These are phyloP conservation scores for Drosophila aff. DNA, from an alignment of 1,140 invertebrate genomes.

Conservation along the genomic window DNA sequence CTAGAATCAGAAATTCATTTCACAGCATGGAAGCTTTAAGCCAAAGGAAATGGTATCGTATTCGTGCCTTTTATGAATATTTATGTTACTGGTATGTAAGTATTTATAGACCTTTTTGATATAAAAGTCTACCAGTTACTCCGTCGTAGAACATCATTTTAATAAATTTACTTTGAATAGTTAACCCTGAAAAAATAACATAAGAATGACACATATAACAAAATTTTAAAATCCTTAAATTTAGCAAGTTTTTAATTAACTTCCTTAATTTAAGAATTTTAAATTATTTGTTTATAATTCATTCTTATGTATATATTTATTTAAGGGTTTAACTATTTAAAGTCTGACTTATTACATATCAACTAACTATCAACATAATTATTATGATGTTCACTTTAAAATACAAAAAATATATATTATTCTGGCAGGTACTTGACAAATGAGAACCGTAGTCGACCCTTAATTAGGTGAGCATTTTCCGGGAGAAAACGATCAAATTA, in stretches of 20 bases:
- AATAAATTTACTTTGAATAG: not conserved
- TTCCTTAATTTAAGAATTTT: no score
- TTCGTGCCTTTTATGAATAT: no score
- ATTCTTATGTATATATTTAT: not conserved
- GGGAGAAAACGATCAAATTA: slow-evolving; percentile 18
- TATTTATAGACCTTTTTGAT: no score
- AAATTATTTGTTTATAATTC: not conserved
- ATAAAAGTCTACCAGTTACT: no score
- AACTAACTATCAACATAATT: not conserved
- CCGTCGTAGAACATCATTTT: not conserved
- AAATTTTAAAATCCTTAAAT: no score
- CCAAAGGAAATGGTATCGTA: no score
- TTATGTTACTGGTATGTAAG: no score
- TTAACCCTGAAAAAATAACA: no score
- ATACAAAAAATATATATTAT: not conserved
- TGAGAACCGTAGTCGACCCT: slow-evolving; percentile 40
- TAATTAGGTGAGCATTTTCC: slow-evolving; percentile 60
- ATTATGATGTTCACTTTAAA: slow-evolving; percentile 19
- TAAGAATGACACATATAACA: no score
- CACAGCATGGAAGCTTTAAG: no score
- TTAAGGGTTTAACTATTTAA: not conserved
- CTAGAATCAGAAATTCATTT: no score
- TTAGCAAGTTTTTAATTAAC: no score
- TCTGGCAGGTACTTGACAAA: slow-evolving; percentile 38
- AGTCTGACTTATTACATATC: not conserved